Evolutionary conservation across 2,113 vertebrate genomes (phyloP).

Genomic region (Erinaceus europaeus): DNA sequence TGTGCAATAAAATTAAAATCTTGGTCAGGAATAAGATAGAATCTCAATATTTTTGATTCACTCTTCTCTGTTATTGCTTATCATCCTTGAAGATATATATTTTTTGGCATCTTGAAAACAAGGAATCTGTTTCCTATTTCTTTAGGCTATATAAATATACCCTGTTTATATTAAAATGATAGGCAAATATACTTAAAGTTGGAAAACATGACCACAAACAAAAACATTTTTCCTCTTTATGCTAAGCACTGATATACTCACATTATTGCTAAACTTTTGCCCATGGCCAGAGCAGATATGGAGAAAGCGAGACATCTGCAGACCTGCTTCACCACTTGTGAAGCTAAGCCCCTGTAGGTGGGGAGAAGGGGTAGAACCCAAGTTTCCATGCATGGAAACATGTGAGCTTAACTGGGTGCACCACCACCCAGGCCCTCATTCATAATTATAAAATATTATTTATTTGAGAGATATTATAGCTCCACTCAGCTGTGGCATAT

Average conservation of each 20-base stretch:
- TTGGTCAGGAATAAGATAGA: constrained; percentile 82
- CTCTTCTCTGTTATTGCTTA: constrained; percentile 82
- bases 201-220: constrained; percentile 84
- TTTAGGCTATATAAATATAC: constrained; percentile 83
- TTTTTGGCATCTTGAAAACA: constrained; percentile 83
- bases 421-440: no score
- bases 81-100: constrained; percentile 80
- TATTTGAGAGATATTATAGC: no score
- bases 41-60: constrained; percentile 82
- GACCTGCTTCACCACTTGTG: no score
- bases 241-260: constrained; percentile 67
- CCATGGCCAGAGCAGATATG: constrained; percentile 70
- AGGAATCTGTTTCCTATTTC: constrained; percentile 83
- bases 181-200: constrained; percentile 83
- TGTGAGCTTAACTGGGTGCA: no score
- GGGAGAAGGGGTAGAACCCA: no score
- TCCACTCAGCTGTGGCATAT: no score
- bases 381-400: no score
- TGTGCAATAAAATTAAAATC: constrained; percentile 83
- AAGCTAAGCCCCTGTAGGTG: no score
- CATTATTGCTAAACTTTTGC: constrained; percentile 80
- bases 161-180: constrained; percentile 85
- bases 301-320: no score
- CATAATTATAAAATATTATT: no score
- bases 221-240: constrained; percentile 72